Base-by-base conservation (phyloP, 2,888 invertebrate species). In the Branchipolynoe longqiensis region DNA sequence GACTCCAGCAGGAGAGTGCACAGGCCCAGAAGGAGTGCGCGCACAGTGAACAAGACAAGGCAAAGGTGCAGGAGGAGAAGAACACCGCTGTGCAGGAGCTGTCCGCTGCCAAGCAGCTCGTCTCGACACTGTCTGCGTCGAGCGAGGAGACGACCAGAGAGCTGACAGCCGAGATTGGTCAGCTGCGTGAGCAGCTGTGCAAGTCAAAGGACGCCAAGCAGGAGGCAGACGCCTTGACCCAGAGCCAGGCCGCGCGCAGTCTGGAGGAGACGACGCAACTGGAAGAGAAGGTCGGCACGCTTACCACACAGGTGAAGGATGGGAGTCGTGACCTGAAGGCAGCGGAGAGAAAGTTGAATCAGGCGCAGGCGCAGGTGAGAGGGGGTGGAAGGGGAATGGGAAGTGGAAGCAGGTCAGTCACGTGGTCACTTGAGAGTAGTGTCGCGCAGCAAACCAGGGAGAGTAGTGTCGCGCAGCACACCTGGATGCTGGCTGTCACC, bases 141-240 rank as follows among this genome's bases (percentile, higher is more conserved):
- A 18, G 8, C 48, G 22, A 69, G 38, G 69, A 69, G 36, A 38
- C 33, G 22, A 6, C 69, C 36, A 3, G 36, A 14, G 12, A n/a
- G 69, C 25, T 69, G n/a, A 18, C 18, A 3, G 33, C 33, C 1
- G 40, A 82, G 38, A 82, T 58, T 36, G 59, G 22, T 36, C 58
- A 36, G 58, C 59, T 59, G 25, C 1, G 38, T 1, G 36, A 62
- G 82, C 18, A 58, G 38, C 59, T 82, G 38, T 89, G 90, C 86
- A 89, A 89, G 18, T 88, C 91, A 74, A 85, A n/a, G 90, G 41
- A 88, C 89, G 8, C 84, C 88, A n/a, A n/a, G 28, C 85, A 91
- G 28, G 90, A 91, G 82, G 88, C 91, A 88, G 25, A 59, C n/a
- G n/a, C n/a, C n/a, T n/a, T n/a, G n/a, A n/a, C n/a, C n/a, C 88